Evolutionary conservation across 2,113 vertebrate genomes (phyloP).

Genomic region (Tyto alba): DNA sequence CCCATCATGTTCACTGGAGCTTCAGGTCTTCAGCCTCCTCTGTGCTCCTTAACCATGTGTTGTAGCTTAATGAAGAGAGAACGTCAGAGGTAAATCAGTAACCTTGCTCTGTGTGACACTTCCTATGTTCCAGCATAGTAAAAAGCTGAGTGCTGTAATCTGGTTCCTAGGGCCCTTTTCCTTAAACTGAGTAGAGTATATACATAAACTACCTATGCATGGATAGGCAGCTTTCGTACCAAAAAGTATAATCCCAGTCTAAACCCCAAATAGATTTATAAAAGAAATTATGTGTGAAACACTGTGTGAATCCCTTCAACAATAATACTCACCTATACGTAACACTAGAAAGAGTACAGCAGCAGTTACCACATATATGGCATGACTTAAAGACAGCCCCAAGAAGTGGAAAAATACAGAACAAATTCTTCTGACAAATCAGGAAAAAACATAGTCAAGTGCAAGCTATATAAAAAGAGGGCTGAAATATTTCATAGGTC

Average conservation of each 20-base stretch:
- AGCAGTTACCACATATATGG: background rate
- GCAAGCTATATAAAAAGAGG: background rate
- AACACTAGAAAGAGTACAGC: background rate
- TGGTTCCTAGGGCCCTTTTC: background rate
- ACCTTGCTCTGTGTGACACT: background rate
- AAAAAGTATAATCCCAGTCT: background rate
- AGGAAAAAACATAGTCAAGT: background rate
- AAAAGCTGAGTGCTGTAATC: background rate
- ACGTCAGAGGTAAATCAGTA: background rate
- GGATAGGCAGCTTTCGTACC: background rate
- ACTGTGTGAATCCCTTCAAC: background rate
- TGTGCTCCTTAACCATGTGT: background rate
- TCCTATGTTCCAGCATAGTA: background rate
- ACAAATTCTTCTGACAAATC: background rate
- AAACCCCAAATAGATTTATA: background rate
- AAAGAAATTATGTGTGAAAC: background rate
- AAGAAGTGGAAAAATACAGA: background rate
- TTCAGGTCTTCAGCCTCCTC: background rate
- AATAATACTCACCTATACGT: background rate
- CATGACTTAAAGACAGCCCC: background rate
- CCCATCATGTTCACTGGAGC: fast-evolving
- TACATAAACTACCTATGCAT: background rate
- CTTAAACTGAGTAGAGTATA: background rate
- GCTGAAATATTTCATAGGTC: background rate
- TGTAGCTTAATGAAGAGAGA: background rate